These are phyloP conservation scores for Uropetala carovei DNA, from an alignment of 2,888 invertebrate species.

Conservation along the genomic window DNA sequence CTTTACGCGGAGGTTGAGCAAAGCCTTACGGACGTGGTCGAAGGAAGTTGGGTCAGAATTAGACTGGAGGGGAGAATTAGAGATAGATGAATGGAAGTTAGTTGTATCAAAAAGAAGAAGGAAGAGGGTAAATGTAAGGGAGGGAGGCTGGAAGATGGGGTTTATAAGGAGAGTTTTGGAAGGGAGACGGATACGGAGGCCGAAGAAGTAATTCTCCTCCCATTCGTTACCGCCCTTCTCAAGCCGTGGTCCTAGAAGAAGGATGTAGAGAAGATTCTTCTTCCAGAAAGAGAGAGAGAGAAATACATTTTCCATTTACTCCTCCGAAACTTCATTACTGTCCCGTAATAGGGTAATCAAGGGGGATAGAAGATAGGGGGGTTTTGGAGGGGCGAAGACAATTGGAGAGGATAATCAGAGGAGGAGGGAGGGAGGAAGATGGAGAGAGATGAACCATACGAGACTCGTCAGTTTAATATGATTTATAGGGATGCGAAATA, in stretches of 20 bases:
- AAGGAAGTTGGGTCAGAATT: neutral
- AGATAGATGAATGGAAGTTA: neutral
- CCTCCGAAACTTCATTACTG: conserved; percentile 53
- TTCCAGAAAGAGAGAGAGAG: neutral
- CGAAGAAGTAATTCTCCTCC: neutral
- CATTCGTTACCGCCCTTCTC: neutral
- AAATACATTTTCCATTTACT: conserved; percentile 61
- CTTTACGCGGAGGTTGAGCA: conserved; percentile 3
- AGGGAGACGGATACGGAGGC: neutral
- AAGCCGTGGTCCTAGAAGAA: neutral
- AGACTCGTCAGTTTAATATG: too few species aligned
- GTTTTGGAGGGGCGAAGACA: neutral
- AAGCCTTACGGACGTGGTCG: conserved; percentile 27
- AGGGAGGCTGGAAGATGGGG: too few species aligned
- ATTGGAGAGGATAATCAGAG: neutral
- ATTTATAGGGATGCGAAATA: too few species aligned
- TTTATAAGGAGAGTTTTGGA: too few species aligned
- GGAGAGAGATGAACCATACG: too few species aligned
- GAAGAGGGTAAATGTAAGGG: too few species aligned
- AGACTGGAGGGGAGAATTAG: conserved; percentile 20
- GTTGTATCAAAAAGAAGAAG: neutral
- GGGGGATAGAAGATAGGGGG: neutral
- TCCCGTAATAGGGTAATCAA: conserved; percentile 56
- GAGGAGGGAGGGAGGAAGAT: neutral
- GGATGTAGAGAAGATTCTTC: conserved; percentile 42